A percentile compares a stretch with the other conserved stretches of the same genome.
phyloP scores from a whole-genome alignment of 2,888 invertebrate species.

The Oscheius sp. region DNA sequence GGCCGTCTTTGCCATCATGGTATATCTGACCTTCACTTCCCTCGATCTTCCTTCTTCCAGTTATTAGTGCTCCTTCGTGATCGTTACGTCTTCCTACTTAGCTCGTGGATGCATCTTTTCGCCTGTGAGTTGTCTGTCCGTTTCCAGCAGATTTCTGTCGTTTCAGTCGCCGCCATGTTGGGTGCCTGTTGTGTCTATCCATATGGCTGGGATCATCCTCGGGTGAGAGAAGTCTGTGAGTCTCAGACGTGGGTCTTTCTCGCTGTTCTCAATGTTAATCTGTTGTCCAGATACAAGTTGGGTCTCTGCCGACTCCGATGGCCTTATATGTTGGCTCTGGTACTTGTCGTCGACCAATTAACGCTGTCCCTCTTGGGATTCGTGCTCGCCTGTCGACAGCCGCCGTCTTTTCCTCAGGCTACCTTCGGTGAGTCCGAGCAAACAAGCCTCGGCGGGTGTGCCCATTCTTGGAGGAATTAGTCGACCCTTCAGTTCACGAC shows the following conservation, averaged over 20 bases:
- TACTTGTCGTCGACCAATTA: constrained; percentile 75
- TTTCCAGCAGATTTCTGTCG: background rate
- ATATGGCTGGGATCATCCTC: constrained; percentile 74
- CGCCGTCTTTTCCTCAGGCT: constrained; percentile 56
- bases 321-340: constrained; percentile 75
- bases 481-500: no score
- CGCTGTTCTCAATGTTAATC: no score
- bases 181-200: constrained; percentile 75
- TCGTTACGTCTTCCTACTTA: constrained; percentile 84
- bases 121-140: constrained; percentile 82
- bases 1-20: constrained; percentile 86
- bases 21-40: background rate
- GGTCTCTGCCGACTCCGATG: constrained; percentile 75
- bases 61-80: constrained; percentile 63
- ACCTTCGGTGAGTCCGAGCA: constrained; percentile 38
- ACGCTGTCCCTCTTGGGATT: constrained; percentile 75
- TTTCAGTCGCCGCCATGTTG: constrained; percentile 74
- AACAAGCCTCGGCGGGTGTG: constrained; percentile 10
- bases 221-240: constrained; percentile 74
- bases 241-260: constrained; percentile 54
- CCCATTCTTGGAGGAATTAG: no score
- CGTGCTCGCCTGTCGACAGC: constrained; percentile 73
- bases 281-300: constrained; percentile 63
- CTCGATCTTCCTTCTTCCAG: constrained; percentile 40
- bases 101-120: constrained; percentile 93